Conservation (phyloP, 2,113 vertebrate genomes). For the Scatophagus argus region DNA sequence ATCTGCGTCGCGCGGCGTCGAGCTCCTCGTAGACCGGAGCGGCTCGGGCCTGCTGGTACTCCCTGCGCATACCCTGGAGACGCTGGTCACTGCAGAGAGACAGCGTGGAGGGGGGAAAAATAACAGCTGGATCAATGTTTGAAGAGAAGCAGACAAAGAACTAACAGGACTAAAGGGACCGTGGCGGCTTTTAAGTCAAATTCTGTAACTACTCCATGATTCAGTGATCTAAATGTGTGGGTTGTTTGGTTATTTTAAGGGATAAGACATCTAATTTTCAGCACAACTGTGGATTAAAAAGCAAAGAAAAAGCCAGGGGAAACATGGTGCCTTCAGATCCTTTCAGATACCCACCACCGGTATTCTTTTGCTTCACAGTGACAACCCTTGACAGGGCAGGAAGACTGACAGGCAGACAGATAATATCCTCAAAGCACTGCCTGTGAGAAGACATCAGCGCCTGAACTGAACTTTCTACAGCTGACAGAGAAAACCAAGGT, state of each 20-base stretch:
- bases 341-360: conserved; percentile 2
- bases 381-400: conserved; percentile 40
- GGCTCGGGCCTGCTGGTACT: conserved; percentile 67
- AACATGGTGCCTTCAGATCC: conserved; percentile 4
- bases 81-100: conserved; percentile 71
- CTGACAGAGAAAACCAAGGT: conserved; percentile 51
- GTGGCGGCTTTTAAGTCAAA: background rate
- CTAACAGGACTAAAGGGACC: too few relatives aligned
- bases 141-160: background rate
- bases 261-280: background rate
- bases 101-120: background rate
- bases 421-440: conserved; percentile 53
- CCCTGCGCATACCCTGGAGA: conserved; percentile 65
- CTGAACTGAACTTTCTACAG: conserved; percentile 49
- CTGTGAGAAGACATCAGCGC: conserved; percentile 44
- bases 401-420: conserved; percentile 55
- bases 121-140: rapidly evolving
- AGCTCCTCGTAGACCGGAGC: conserved; percentile 78
- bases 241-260: background rate
- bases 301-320: conserved; percentile 5
- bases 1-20: conserved; percentile 54
- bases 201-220: background rate
- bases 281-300: background rate
- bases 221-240: background rate
- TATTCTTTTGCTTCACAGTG: conserved; percentile 15